Evolutionary conservation across 2,797 vertebrate species (phyloP).

Genomic region (Oreochromis mossambicus): DNA sequence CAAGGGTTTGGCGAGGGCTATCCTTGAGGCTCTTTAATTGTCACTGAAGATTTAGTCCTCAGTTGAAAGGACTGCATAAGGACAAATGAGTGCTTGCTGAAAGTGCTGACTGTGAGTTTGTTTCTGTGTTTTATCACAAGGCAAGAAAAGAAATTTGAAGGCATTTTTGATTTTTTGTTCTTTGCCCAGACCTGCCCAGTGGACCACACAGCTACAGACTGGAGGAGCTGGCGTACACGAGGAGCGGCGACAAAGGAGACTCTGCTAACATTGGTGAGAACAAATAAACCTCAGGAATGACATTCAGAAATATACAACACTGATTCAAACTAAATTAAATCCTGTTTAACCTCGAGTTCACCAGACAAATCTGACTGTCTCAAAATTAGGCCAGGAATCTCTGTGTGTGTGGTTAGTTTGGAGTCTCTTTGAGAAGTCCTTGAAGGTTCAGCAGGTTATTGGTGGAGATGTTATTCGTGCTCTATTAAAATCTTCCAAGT

Average conservation of each 20-base stretch:
- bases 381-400: not conserved
- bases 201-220: conserved; percentile 79
- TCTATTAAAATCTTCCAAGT: not conserved
- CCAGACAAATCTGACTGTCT: not conserved
- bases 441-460: not conserved
- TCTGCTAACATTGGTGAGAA: conserved; percentile 83
- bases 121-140: not conserved
- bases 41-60: not conserved
- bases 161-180: not conserved
- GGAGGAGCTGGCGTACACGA: conserved; percentile 83
- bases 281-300: not conserved
- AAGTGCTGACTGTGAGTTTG: not conserved
- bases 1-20: not conserved
- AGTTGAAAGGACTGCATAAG: not conserved
- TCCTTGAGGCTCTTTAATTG: not conserved
- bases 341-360: not conserved
- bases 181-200: conserved; percentile 77
- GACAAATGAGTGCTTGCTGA: not conserved
- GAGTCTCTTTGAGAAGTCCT: not conserved
- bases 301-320: not conserved
- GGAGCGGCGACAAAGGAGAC: conserved; percentile 88
- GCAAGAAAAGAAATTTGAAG: not conserved
- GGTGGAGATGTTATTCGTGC: not conserved
- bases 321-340: not conserved
- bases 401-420: not conserved